Conservation (phyloP, 2,888 invertebrate genomes). For the Hemithea aestivaria region DNA sequence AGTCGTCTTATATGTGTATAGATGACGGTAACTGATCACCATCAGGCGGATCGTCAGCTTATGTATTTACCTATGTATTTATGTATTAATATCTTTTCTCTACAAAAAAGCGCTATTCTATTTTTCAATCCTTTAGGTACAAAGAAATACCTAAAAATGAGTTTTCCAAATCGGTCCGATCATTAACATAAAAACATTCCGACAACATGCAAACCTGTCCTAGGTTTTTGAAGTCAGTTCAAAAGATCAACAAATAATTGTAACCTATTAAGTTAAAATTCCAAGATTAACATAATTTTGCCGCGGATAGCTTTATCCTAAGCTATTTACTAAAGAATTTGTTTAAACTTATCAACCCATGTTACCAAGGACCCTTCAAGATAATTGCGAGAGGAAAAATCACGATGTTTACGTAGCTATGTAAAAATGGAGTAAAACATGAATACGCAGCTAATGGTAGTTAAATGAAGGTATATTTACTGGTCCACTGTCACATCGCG, state of each 20-base stretch:
- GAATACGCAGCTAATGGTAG: constrained; percentile 40
- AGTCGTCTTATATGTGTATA: not conserved
- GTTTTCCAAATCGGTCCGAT: no score
- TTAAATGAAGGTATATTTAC: constrained; percentile 54
- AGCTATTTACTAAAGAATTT: constrained; percentile 20
- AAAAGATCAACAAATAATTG: no score
- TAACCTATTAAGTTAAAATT: not conserved
- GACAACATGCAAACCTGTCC: no score
- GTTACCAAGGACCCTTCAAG: constrained; percentile 22
- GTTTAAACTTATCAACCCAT: constrained; percentile 28
- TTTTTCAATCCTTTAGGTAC: no score
- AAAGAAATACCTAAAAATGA: no score
- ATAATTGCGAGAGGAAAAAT: constrained; percentile 36
- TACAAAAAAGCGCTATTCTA: no score
- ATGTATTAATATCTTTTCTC: no score
- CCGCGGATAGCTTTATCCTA: constrained; percentile 10
- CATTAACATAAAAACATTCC: no score
- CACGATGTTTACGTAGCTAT: constrained; percentile 25
- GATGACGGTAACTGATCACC: no score
- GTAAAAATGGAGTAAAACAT: constrained; percentile 32
- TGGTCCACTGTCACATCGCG: constrained; percentile 35
- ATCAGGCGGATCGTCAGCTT: no score
- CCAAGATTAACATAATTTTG: constrained; percentile 8
- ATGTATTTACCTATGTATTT: no score
- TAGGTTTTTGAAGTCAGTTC: no score